phyloP scores from a whole-genome alignment of 2,888 invertebrate genomes.

The Mechanitis mazaeus region DNA sequence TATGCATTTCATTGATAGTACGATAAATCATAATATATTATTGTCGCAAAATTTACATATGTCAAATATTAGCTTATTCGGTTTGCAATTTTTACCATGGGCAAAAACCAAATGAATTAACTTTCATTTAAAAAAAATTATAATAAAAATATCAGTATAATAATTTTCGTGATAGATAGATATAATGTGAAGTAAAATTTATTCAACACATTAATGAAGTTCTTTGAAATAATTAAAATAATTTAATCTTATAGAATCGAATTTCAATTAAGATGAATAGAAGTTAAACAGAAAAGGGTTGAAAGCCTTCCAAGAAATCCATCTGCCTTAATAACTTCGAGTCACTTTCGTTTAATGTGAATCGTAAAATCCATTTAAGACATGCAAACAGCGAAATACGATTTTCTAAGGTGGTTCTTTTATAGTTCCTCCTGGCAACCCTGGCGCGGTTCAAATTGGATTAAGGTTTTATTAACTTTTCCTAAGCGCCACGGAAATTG shows the following conservation, averaged over 20 bases:
- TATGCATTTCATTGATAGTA: too few relatives aligned
- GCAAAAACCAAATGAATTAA: too few relatives aligned
- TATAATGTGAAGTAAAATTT: too few relatives aligned
- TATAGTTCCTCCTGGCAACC: conserved; percentile 22
- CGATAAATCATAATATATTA: too few relatives aligned
- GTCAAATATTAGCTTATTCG: too few relatives aligned
- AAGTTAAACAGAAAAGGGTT: conserved; percentile 36
- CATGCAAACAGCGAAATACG: conserved; percentile 35
- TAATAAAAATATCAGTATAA: too few relatives aligned
- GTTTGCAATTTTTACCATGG: too few relatives aligned
- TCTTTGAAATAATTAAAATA: conserved; percentile 11
- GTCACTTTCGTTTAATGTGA: conserved; percentile 43
- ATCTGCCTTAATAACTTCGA: conserved; percentile 30
- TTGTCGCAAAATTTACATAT: too few relatives aligned
- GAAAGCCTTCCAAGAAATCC: conserved; percentile 40
- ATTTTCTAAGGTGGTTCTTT: conserved; percentile 41
- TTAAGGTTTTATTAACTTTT: conserved; percentile 14
- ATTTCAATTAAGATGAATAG: conserved; percentile 35
- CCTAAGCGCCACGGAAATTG: conserved; percentile 6
- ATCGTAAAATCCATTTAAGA: conserved; percentile 48
- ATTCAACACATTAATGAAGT: background rate
- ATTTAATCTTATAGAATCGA: conserved; percentile 25
- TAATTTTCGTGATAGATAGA: too few relatives aligned
- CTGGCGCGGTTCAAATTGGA: conserved; percentile 10
- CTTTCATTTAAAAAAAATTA: too few relatives aligned